Evolutionary conservation across 1,140 invertebrate species (phyloP).

Genomic region (Thereuonema tuberculata): DNA sequence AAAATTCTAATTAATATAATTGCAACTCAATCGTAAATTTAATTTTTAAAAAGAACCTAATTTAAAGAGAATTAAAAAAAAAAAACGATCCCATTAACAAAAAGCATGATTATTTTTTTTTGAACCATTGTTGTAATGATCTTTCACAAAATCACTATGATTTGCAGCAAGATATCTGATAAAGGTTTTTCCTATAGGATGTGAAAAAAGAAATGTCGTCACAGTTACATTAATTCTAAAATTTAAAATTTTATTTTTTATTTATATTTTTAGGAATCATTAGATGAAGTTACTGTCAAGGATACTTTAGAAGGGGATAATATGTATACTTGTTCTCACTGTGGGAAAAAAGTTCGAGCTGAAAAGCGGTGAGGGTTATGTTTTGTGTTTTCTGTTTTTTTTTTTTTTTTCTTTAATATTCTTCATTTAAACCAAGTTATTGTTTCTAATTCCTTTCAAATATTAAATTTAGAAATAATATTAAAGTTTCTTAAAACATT

Average conservation of each 20-base stretch:
- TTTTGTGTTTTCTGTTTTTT: too few relatives aligned
- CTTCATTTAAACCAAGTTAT: too few relatives aligned
- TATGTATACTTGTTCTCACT: slow-evolving; percentile 93
- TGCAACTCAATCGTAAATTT: too few relatives aligned
- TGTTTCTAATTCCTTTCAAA: too few relatives aligned
- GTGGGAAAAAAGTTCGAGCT: slow-evolving; percentile 82
- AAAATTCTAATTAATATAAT: not conserved
- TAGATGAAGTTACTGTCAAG: slow-evolving; percentile 91
- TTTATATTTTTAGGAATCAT: slow-evolving; percentile 46
- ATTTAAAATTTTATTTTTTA: not conserved
- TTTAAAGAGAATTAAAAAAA: too few relatives aligned
- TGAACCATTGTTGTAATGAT: not conserved
- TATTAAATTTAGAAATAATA: too few relatives aligned
- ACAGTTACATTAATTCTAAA: not conserved
- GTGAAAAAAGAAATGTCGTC: too few relatives aligned
- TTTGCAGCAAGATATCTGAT: not conserved
- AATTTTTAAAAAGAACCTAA: too few relatives aligned
- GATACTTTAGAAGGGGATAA: slow-evolving; percentile 93
- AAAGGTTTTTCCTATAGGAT: too few relatives aligned
- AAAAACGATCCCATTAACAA: too few relatives aligned
- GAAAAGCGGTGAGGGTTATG: slow-evolving; percentile 73
- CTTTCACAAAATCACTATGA: not conserved
- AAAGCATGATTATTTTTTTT: not conserved
- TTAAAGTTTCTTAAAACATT: too few relatives aligned
- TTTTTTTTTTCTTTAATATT: too few relatives aligned